Evolutionary conservation across 2,888 invertebrate species (phyloP).

Genomic region (Hyposoter didymator): DNA sequence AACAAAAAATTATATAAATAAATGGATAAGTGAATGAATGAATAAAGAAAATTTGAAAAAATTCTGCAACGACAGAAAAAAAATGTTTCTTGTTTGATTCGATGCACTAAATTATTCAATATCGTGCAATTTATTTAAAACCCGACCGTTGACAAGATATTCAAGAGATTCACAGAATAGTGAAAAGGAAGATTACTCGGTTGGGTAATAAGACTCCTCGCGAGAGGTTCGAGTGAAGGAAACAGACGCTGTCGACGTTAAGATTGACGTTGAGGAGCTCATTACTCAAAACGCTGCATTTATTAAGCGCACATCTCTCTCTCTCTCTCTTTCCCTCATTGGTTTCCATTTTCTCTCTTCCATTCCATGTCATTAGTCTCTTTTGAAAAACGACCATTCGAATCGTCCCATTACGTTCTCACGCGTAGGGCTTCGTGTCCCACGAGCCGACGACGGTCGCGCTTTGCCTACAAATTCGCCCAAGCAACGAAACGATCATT

Average conservation of each 20-base stretch:
- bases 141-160: conserved; percentile 12
- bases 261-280: conserved; percentile 60
- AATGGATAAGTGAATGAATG: too few species aligned
- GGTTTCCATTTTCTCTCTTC: neutral
- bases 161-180: neutral
- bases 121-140: neutral
- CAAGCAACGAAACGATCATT: conserved; percentile 30
- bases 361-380: conserved; percentile 55
- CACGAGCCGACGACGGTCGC: conserved; percentile 14
- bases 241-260: conserved; percentile 54
- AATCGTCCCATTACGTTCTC: conserved; percentile 37
- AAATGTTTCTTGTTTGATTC: too few species aligned
- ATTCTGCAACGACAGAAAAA: too few species aligned
- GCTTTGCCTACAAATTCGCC: conserved; percentile 33
- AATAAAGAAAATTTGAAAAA: too few species aligned
- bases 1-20: too few species aligned
- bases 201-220: conserved; percentile 10
- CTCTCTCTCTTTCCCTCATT: conserved; percentile 7
- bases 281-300: conserved; percentile 62
- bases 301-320: conserved; percentile 51
- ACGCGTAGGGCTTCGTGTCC: conserved; percentile 5
- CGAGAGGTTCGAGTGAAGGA: conserved; percentile 50
- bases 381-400: conserved; percentile 57
- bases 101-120: neutral
- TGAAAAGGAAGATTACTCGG: conserved; percentile 8